A percentile compares a stretch with the other conserved stretches of the same genome.
These are phyloP conservation scores for Cylloceria caligata DNA, from an alignment of 2,888 invertebrate species.

Conservation along the genomic window DNA sequence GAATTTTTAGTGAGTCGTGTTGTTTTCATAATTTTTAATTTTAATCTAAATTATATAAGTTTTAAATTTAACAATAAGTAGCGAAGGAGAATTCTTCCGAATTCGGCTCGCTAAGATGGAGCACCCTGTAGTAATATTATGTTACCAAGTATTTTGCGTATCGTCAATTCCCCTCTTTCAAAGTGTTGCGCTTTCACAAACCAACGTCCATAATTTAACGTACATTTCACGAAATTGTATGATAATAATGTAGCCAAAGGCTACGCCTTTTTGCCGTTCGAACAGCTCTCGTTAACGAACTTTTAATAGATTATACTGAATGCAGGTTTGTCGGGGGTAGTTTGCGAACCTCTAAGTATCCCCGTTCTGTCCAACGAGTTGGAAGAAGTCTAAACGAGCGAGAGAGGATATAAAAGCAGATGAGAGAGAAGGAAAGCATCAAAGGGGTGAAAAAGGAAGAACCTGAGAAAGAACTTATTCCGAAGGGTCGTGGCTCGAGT, in stretches of 20 bases:
- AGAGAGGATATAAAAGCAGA: conserved; percentile 19
- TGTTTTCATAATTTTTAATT: no score
- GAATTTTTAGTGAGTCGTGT: no score
- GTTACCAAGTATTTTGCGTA: no score
- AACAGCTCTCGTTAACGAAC: conserved; percentile 33
- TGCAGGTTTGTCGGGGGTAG: conserved; percentile 8
- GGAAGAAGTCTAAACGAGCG: conserved; percentile 41
- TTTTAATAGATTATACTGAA: conserved; percentile 36
- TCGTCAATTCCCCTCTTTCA: no score
- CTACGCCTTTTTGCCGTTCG: conserved; percentile 2
- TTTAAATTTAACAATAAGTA: no score
- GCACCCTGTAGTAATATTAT: no score
- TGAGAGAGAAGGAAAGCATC: neutral
- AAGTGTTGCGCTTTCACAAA: neutral
- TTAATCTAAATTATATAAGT: no score
- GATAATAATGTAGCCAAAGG: conserved; percentile 25
- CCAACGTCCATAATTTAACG: conserved; percentile 13
- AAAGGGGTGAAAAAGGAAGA: conserved; percentile 9
- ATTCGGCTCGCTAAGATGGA: no score
- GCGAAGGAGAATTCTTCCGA: no score
- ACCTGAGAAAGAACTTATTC: conserved; percentile 2
- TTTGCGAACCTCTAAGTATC: conserved; percentile 6
- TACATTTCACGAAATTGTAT: neutral
- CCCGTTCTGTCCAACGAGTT: conserved; percentile 24
- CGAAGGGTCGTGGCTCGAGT: conserved; percentile 17